Conservation (phyloP, 1,140 invertebrate genomes). For the Thaumetopoea pityocampa region DNA sequence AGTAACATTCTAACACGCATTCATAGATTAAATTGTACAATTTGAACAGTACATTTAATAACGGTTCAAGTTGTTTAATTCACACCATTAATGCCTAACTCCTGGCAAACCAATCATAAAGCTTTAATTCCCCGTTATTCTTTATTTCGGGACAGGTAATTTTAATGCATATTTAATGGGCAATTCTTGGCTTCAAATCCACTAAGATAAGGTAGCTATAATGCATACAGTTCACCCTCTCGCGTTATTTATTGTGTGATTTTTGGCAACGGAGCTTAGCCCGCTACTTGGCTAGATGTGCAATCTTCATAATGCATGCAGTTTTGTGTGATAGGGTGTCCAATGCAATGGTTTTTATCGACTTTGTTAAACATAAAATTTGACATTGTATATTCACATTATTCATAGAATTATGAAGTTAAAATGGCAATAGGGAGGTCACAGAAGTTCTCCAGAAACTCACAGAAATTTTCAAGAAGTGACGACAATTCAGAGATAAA, state of each 20-base stretch:
- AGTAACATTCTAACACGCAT: constrained; percentile 2
- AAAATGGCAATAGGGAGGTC: too few species aligned
- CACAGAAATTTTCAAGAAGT: too few species aligned
- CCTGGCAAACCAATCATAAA: constrained; percentile 14
- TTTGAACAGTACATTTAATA: too few species aligned
- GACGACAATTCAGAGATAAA: too few species aligned
- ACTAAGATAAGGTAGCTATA: constrained; percentile 73
- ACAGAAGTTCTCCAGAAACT: too few species aligned
- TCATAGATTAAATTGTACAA: not conserved
- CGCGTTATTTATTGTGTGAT: constrained; percentile 73
- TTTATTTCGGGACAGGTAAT: constrained; percentile 71
- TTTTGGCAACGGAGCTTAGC: constrained; percentile 66
- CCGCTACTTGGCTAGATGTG: constrained; percentile 67
- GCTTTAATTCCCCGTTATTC: constrained; percentile 38
- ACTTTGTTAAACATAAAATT: too few species aligned
- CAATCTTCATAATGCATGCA: constrained; percentile 75
- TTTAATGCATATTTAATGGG: constrained; percentile 75
- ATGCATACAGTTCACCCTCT: constrained; percentile 67
- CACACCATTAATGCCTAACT: constrained; percentile 3
- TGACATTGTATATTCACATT: too few species aligned
- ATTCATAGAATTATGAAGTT: too few species aligned
- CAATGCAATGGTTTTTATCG: too few species aligned
- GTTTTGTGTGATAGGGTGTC: constrained; percentile 58
- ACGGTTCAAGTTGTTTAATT: constrained; percentile 7
- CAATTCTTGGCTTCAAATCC: constrained; percentile 74